Conservation (phyloP, 2,888 invertebrate species). For the Meteorus cinctellus region DNA sequence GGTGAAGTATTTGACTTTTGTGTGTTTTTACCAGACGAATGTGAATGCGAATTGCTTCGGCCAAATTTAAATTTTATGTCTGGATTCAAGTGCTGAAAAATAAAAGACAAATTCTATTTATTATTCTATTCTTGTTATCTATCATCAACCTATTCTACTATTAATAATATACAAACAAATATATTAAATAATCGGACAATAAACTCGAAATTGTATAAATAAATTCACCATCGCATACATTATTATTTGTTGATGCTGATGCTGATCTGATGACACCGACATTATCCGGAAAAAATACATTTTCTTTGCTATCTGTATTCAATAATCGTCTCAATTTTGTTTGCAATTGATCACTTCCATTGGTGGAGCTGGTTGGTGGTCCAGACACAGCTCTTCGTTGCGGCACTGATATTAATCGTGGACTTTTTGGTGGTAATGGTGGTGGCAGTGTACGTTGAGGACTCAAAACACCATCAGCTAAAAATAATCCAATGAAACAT, state of each 20-base stretch:
- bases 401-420: slow-evolving; percentile 74
- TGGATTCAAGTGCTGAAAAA: slow-evolving; percentile 60
- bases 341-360: slow-evolving; percentile 81
- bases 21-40: slow-evolving; percentile 63
- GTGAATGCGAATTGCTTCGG: slow-evolving; percentile 69
- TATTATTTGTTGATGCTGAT: slow-evolving; percentile 35
- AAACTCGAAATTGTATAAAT: slow-evolving; percentile 66
- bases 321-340: slow-evolving; percentile 85
- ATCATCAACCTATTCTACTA: too few relatives aligned
- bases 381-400: slow-evolving; percentile 69
- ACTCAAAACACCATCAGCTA: slow-evolving; percentile 65
- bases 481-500: neutral
- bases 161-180: too few relatives aligned
- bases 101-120: slow-evolving; percentile 15
- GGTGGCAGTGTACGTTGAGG: slow-evolving; percentile 70
- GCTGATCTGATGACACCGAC: slow-evolving; percentile 47
- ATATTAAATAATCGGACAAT: slow-evolving; percentile 53
- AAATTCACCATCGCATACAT: slow-evolving; percentile 64
- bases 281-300: slow-evolving; percentile 77
- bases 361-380: slow-evolving; percentile 61
- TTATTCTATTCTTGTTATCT: too few relatives aligned
- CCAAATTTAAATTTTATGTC: slow-evolving; percentile 70
- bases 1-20: slow-evolving; percentile 64
- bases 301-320: slow-evolving; percentile 84
- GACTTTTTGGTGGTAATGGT: slow-evolving; percentile 75